phyloP scores from a whole-genome alignment of 1,140 invertebrate genomes.

The Drosophila pseudoananassae region DNA sequence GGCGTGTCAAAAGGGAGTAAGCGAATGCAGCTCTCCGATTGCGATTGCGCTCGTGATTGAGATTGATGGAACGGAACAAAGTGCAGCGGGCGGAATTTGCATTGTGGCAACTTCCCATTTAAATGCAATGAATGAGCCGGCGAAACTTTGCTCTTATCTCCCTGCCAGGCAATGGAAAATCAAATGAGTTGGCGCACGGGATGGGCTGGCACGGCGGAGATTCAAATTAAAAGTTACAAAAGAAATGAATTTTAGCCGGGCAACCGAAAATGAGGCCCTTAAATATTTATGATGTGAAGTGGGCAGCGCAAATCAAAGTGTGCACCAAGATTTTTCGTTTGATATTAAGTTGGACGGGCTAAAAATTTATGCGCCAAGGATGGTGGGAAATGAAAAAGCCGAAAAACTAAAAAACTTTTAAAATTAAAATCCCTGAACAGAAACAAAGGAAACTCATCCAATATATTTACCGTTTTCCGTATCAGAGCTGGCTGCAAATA shows the following conservation, averaged over 20 bases:
- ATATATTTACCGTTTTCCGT: conserved; percentile 74
- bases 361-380: conserved; percentile 66
- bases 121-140: conserved; percentile 71
- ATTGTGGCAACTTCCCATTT: conserved; percentile 60
- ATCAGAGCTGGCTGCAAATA: conserved; percentile 70
- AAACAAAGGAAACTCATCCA: conserved; percentile 44
- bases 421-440: conserved; percentile 67
- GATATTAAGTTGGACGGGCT: conserved; percentile 72
- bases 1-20: conserved; percentile 43
- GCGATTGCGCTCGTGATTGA: conserved; percentile 39
- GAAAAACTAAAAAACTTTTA: conserved; percentile 48
- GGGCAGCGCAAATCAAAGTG: conserved; percentile 57
- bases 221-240: conserved; percentile 81
- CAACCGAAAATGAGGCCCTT: conserved; percentile 67
- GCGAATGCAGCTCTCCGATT: conserved; percentile 49
- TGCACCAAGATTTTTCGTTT: conserved; percentile 67
- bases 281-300: conserved; percentile 80
- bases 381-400: conserved; percentile 13
- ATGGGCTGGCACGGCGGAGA: conserved; percentile 24
- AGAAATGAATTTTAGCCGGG: conserved; percentile 71
- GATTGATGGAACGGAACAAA: conserved; percentile 61
- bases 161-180: conserved; percentile 51
- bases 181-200: conserved; percentile 55
- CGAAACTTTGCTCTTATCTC: conserved; percentile 72
- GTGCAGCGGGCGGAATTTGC: conserved; percentile 55